A percentile compares a stretch with the other conserved stretches of the same genome.
Conservation (phyloP, 2,113 vertebrate genomes). For the Hemicordylus capensis region DNA sequence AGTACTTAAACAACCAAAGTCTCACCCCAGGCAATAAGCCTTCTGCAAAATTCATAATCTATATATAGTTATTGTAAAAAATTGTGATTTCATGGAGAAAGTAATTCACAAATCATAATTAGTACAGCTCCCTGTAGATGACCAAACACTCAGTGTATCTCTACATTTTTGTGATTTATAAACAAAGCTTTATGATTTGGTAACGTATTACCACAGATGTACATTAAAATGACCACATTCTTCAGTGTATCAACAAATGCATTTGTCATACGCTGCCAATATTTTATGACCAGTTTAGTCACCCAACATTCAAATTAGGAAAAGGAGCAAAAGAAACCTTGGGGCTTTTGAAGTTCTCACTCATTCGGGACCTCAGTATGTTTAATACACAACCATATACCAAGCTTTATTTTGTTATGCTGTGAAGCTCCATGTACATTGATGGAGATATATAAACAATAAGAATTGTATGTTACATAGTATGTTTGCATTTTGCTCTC, state of each 20-base stretch:
- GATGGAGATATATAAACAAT: not conserved
- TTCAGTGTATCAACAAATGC: constrained; percentile 48
- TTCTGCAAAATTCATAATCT: constrained; percentile 69
- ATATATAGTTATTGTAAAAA: constrained; percentile 71
- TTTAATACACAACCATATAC: not conserved
- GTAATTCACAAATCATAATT: constrained; percentile 70
- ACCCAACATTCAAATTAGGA: not conserved
- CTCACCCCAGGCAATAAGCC: constrained; percentile 63
- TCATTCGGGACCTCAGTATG: not conserved
- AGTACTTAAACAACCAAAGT: constrained; percentile 71
- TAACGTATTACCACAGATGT: constrained; percentile 42
- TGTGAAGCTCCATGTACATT: not conserved
- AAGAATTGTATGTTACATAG: not conserved
- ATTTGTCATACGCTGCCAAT: not conserved
- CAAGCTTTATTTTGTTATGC: not conserved
- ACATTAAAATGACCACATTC: constrained; percentile 20
- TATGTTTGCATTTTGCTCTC: not conserved
- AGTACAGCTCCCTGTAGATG: constrained; percentile 30
- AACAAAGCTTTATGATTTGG: constrained; percentile 44
- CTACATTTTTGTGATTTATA: constrained; percentile 51
- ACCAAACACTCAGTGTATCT: constrained; percentile 54
- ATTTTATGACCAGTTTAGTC: not conserved
- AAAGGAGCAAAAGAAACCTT: not conserved
- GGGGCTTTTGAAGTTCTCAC: not conserved
- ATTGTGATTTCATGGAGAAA: constrained; percentile 66